Evolutionary conservation across 2,113 vertebrate genomes (phyloP).

Genomic region (Rhipidura dahli): DNA sequence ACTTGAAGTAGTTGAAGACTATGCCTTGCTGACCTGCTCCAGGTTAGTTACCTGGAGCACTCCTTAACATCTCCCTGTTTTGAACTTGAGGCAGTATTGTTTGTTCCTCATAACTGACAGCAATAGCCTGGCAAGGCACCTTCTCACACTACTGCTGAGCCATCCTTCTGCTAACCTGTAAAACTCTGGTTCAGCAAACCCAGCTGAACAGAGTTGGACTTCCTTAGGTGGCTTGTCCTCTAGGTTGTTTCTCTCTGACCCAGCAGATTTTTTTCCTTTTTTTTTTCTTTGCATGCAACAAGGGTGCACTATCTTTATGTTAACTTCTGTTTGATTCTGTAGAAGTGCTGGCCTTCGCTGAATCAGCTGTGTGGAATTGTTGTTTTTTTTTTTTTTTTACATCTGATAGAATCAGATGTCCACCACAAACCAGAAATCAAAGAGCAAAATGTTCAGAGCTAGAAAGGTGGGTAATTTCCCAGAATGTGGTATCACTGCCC

Average conservation of each 20-base stretch:
- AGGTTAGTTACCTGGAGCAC: neutral
- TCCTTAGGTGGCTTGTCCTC: neutral
- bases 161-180: neutral
- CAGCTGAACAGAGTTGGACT: neutral
- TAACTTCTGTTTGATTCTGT: neutral
- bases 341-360: neutral
- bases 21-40: neutral
- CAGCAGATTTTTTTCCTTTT: accelerated
- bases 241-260: neutral
- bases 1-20: neutral
- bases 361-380: accelerated
- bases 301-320: accelerated
- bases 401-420: neutral
- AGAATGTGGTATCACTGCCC: neutral
- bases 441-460: neutral
- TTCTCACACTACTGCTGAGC: neutral
- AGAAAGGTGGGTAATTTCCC: neutral
- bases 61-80: neutral
- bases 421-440: neutral
- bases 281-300: neutral
- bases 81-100: neutral
- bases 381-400: neutral
- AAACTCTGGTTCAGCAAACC: neutral
- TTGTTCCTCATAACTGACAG: neutral
- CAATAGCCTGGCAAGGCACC: neutral